Evolutionary conservation across 2,888 invertebrate genomes (phyloP).

Genomic region (Caradrina kadenii): DNA sequence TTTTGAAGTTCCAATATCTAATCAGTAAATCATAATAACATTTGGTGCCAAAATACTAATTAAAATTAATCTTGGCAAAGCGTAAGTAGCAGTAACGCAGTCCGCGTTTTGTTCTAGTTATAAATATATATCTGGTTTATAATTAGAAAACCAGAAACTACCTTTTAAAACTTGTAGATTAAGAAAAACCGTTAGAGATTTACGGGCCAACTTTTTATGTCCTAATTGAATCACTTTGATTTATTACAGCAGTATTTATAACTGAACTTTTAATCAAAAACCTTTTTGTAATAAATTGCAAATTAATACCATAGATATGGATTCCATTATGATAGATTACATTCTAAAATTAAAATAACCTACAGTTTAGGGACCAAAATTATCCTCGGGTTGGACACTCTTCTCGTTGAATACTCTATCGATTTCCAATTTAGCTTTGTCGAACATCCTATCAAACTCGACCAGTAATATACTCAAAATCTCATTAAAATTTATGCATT

Average conservation of each 20-base stretch:
- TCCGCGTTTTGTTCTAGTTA: background rate
- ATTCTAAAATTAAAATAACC: background rate
- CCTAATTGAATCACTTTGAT: conserved; percentile 44
- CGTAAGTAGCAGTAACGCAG: background rate
- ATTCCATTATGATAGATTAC: background rate
- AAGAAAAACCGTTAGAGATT: conserved; percentile 33
- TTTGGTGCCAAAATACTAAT: conserved; percentile 36
- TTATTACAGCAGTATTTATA: conserved; percentile 33
- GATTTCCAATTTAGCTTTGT: conserved; percentile 6
- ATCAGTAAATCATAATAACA: conserved; percentile 18
- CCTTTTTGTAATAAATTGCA: conserved; percentile 22
- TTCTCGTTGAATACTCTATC: background rate
- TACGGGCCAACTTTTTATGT: conserved; percentile 19
- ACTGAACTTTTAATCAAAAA: conserved; percentile 37
- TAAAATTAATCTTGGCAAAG: conserved; percentile 27
- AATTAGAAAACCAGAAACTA: conserved; percentile 14
- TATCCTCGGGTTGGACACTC: background rate
- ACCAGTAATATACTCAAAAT: background rate
- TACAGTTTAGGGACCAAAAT: background rate
- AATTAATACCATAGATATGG: conserved; percentile 6
- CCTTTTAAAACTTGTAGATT: conserved; percentile 26
- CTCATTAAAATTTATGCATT: background rate
- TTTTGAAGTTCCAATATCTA: background rate
- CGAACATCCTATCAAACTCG: background rate
- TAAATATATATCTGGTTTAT: conserved; percentile 8